Base-by-base conservation (phyloP, 92 coral and sea anemone species). In the Umimayanthus kanabou region DNA sequence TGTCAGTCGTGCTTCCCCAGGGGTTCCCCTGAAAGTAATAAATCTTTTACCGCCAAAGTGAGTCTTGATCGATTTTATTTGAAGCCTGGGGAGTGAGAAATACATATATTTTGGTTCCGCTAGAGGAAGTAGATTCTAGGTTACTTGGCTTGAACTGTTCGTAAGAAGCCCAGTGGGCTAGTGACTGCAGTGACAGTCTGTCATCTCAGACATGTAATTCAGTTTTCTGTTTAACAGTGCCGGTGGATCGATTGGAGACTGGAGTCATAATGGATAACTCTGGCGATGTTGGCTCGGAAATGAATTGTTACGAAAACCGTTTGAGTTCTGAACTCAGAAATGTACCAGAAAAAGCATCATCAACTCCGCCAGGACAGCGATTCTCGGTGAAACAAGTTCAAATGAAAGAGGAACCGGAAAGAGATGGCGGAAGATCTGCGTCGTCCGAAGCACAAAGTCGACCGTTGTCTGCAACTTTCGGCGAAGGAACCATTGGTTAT, bases 401-500 rank as follows among this genome's bases (percentile, higher is more conserved):
- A 10, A 83, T 83, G 87, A 86, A 86, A 28, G 91, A 73, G 73
- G 90, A 87, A 75, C 77, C 87, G 45, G 76, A 53, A 26, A 82
- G 14, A 78, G 78, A 15, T 0, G 49, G 69, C 72, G 90, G 71
- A 50, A 78, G 77, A n/a, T 47, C 67, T 15, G 84, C 66, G 20
- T 85, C 90, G 28, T 87, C 85, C 13, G 91, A 80, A n/a, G 20
- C 85, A 30, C 77, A 85, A 40, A 73, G 85, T 73, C 72, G 93
- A 42, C 97, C 93, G 23, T 80, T 86, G 26, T 89, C 96, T 25
- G 57, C 88, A 10, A 75, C 50, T 42, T 94, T 88, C 30, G 94
- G 83, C 10, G 88, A 93, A 14, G 80, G 77, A 9, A 94, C 97
- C 1, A 95, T 97, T 78, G 99, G 99, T 13, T 97, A 97, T 83